Evolutionary conservation across 2,113 vertebrate species (phyloP).

Genomic region (Ceratotherium simum): DNA sequence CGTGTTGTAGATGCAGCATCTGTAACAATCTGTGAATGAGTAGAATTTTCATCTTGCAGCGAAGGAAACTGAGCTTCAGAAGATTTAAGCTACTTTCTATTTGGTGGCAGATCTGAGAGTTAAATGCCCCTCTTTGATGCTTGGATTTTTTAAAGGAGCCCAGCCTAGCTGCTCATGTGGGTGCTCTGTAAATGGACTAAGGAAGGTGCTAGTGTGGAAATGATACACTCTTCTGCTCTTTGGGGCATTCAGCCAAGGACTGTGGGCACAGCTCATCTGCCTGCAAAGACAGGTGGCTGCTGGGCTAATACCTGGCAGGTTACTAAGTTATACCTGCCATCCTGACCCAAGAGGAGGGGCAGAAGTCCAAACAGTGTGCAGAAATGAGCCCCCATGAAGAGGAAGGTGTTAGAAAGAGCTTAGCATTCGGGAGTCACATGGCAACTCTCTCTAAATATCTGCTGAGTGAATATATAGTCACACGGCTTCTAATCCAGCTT

Average conservation of each 20-base stretch:
- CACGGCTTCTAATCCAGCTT: neutral
- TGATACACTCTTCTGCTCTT: neutral
- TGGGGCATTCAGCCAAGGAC: neutral
- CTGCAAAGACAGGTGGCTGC: neutral
- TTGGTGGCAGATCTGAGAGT: neutral
- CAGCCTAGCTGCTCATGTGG: fast-evolving
- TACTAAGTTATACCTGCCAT: neutral
- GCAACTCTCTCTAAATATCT: neutral
- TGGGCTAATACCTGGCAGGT: neutral
- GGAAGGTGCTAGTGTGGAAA: neutral
- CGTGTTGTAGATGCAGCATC: fast-evolving
- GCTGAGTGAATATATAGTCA: fast-evolving
- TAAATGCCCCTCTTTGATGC: neutral
- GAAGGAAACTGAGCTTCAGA: neutral
- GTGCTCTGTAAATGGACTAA: fast-evolving
- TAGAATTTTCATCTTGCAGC: neutral
- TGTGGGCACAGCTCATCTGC: fast-evolving
- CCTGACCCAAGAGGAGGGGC: neutral
- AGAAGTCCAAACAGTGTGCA: neutral
- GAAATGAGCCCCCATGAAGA: neutral
- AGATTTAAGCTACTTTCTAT: neutral
- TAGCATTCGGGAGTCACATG: neutral
- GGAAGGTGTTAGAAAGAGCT: neutral
- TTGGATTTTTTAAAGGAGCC: neutral
- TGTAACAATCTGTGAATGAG: fast-evolving